Evolutionary conservation across 2,888 invertebrate species (phyloP).

Genomic region (Andrena bicolor): DNA sequence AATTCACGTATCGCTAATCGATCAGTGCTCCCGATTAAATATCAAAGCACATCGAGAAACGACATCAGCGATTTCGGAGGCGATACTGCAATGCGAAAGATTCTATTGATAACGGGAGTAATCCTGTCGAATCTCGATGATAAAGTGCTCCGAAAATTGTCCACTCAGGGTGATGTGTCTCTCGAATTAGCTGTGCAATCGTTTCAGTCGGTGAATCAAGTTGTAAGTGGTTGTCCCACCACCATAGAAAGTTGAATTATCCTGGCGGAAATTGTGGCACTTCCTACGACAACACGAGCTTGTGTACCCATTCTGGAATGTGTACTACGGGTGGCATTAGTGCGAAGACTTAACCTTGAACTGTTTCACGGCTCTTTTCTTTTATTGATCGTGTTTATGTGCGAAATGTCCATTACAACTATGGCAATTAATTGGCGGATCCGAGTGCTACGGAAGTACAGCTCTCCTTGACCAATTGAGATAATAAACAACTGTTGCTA

Average conservation of each 20-base stretch:
- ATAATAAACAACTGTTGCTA: background rate
- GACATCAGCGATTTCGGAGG: background rate
- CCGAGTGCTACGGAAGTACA: background rate
- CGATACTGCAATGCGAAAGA: slow-evolving; percentile 33
- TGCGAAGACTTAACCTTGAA: slow-evolving; percentile 33
- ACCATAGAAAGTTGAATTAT: background rate
- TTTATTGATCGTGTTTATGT: slow-evolving; percentile 37
- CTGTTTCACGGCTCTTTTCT: slow-evolving; percentile 34
- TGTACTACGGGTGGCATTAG: background rate
- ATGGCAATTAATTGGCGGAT: background rate
- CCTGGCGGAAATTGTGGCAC: background rate
- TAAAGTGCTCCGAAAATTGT: background rate
- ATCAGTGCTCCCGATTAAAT: background rate
- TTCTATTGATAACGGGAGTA: background rate
- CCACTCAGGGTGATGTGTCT: background rate
- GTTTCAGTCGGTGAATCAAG: background rate
- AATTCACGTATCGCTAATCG: background rate
- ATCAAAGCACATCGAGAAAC: background rate
- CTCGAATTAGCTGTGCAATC: background rate
- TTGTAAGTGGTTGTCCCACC: too few relatives aligned
- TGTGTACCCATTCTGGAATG: background rate
- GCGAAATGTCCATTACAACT: background rate
- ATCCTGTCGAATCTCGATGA: background rate
- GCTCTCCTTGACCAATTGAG: background rate
- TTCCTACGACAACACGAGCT: background rate